Base-by-base conservation (phyloP, 1,140 invertebrate genomes). In the Vanessa atalanta region DNA sequence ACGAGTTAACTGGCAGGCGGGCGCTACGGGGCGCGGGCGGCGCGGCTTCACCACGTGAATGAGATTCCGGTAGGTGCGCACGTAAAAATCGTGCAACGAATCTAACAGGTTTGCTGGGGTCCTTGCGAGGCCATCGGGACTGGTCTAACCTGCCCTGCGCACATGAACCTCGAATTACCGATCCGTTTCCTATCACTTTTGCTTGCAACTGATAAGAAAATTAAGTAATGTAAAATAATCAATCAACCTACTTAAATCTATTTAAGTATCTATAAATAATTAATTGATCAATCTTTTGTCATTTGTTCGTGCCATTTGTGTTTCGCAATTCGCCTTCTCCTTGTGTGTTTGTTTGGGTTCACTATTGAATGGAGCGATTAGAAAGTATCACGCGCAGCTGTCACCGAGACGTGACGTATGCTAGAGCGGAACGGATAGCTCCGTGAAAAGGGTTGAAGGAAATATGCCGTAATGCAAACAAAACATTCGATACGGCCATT, bases 81-180 rank as follows among this genome's bases (percentile, higher is more conserved):
- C 90, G 90, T 93, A 93, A 93, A 93, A 93, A 93, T 93, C 90
- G 89, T 91, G 88, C 90, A 91, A 93, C 90, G 87, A 91, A 93
- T 93, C 90, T 91, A 91, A 93, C 90, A 93, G 90, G 90, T 93
- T 93, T 93, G 86, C 88, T 87, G 90, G 88, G 88, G 89, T 93
- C 90, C 89, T 93, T 91, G 91, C 83, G 89, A 91, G 88, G 89
- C 86, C 91, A 88, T 83, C 85, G 88, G 89, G 91, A 93, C 91
- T 91, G 91, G 91, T 93, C 91, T 93, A 91, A 93, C 89, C 91
- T 91, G 91, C 91, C 89, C 86, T 86, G 87, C 84, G 85, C 86
- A 84, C 82, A 87, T 88, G 88, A 93, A 88, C 91, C 86, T 88
- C 91, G 82, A 91, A 91, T 89, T 91, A 90, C 89, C 84, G 88